Conservation (phyloP, 64 coral and sea anemone species). For the Porites lutea region DNA sequence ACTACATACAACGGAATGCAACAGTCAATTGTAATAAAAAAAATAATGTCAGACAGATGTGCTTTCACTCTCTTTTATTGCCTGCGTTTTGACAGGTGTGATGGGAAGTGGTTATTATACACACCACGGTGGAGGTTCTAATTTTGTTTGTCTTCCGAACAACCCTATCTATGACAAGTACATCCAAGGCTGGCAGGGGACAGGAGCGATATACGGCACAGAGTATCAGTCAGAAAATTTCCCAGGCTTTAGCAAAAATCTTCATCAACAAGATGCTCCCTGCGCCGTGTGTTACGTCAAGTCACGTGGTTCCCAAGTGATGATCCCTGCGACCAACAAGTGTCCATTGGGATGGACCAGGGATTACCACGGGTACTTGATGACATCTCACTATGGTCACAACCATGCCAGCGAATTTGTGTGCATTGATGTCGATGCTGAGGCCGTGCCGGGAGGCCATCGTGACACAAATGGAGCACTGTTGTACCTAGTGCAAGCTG, state of each 20-base stretch:
- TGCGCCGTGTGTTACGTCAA: constrained; percentile 46
- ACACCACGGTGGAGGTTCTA: constrained; percentile 46
- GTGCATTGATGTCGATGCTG: constrained; percentile 39
- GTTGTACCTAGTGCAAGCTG: constrained; percentile 6
- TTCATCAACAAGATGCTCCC: constrained; percentile 55
- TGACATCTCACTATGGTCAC: constrained; percentile 18
- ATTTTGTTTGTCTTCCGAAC: constrained; percentile 52
- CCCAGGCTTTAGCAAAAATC: neutral
- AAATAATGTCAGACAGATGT: too few species aligned
- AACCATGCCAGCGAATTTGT: constrained; percentile 24
- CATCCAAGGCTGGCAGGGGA: neutral
- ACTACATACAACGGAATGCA: too few species aligned
- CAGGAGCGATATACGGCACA: constrained; percentile 30
- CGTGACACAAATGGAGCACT: neutral
- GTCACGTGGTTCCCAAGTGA: constrained; percentile 47
- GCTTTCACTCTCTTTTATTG: too few species aligned
- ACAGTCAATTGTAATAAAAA: too few species aligned
- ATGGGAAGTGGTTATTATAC: constrained; percentile 55
- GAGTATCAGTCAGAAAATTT: constrained; percentile 22
- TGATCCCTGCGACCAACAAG: constrained; percentile 65
- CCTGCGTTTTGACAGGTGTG: neutral
- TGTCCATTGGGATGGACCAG: constrained; percentile 55
- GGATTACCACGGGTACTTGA: constrained; percentile 63
- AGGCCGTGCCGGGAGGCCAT: neutral
- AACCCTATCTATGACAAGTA: constrained; percentile 18